phyloP scores from a whole-genome alignment of 2,113 vertebrate species.

The Mormyrus iriodes region DNA sequence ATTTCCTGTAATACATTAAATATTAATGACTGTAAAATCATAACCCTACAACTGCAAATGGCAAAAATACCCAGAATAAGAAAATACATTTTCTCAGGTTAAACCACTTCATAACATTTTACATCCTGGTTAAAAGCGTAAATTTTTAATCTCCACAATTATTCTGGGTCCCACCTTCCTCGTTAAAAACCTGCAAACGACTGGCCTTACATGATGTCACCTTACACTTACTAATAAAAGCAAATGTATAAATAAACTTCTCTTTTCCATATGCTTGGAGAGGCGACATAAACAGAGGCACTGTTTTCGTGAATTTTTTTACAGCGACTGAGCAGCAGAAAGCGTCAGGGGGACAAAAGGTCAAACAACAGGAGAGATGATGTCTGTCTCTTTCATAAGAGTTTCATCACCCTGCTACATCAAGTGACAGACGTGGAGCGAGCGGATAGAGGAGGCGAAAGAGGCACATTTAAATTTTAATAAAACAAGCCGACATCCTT shows the following conservation, averaged over 20 bases:
- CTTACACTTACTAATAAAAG: background rate
- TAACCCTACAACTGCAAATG: background rate
- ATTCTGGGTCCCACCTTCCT: background rate
- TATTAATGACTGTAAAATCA: background rate
- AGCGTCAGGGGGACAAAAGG: background rate
- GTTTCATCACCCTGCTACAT: background rate
- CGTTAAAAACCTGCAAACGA: background rate
- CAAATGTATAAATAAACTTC: background rate
- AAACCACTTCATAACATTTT: background rate
- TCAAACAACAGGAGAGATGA: conserved; percentile 2
- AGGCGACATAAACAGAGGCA: background rate
- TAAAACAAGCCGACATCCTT: background rate
- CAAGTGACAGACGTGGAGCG: background rate
- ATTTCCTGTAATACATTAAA: background rate
- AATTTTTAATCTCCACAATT: background rate
- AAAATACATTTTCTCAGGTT: background rate
- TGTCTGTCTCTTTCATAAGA: conserved; percentile 7
- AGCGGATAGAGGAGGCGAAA: background rate
- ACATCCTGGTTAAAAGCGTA: background rate
- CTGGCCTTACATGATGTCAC: background rate
- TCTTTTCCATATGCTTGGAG: background rate
- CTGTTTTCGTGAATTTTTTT: background rate
- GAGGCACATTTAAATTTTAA: background rate
- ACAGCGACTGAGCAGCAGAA: background rate
- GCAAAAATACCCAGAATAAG: background rate